phyloP scores from a whole-genome alignment of 2,888 invertebrate genomes.

The Camponotus fellah region DNA sequence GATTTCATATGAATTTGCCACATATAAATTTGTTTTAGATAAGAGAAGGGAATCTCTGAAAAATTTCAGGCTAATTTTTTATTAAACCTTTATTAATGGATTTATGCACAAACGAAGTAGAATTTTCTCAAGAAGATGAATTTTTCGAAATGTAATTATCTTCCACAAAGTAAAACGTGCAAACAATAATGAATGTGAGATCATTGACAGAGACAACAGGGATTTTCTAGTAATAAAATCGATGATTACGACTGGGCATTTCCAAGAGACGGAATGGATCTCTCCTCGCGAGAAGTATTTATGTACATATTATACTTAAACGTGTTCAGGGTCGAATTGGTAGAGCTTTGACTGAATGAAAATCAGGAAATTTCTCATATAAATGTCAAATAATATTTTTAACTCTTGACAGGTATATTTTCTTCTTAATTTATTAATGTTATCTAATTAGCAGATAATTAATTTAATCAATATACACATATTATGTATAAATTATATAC shows the following conservation, averaged over 20 bases:
- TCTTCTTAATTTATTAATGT: background rate
- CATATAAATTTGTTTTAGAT: background rate
- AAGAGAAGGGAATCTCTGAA: background rate
- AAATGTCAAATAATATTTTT: background rate
- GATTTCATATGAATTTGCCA: background rate
- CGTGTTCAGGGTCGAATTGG: conserved; percentile 14
- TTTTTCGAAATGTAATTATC: background rate
- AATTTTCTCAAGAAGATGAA: background rate
- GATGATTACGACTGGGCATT: conserved; percentile 65
- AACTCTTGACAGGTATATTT: background rate
- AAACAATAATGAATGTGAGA: background rate
- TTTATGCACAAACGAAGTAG: background rate
- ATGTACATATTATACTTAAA: background rate
- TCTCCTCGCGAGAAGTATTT: background rate
- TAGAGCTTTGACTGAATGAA: background rate
- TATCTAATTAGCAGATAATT: background rate
- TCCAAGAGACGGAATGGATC: conserved; percentile 60
- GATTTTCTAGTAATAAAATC: conserved; percentile 66
- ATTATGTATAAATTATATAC: too few species aligned
- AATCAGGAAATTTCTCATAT: background rate
- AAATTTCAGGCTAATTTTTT: background rate
- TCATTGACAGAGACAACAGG: conserved; percentile 14
- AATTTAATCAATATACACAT: background rate
- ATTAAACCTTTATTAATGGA: background rate
- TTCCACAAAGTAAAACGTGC: background rate